Evolutionary conservation across 2,797 vertebrate species (phyloP).

Genomic region (Pseudochaenichthys georgianus): DNA sequence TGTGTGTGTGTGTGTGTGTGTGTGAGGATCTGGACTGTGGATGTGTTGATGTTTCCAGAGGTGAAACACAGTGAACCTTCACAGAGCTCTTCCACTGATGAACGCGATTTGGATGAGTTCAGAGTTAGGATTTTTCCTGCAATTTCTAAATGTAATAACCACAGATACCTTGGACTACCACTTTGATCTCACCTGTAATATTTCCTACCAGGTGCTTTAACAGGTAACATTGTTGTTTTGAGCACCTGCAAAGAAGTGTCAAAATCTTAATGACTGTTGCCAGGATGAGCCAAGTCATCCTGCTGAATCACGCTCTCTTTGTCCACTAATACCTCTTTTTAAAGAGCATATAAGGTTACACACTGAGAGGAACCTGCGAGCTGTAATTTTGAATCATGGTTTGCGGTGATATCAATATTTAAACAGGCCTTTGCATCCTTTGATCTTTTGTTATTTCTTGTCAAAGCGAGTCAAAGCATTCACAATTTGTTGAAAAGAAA

Average conservation of each 20-base stretch:
- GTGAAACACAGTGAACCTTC: slow-evolving; percentile 69
- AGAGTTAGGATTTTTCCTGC: slow-evolving; percentile 20
- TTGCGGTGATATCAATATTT: slow-evolving; percentile 66
- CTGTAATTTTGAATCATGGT: slow-evolving; percentile 38
- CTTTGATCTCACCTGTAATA: slow-evolving; percentile 69
- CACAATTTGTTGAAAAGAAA: slow-evolving; percentile 25
- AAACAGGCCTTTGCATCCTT: slow-evolving; percentile 49
- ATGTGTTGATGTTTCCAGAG: slow-evolving; percentile 76
- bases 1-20: background rate
- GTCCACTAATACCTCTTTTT: slow-evolving; percentile 41
- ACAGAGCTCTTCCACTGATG: slow-evolving; percentile 55
- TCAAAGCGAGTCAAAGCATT: slow-evolving; percentile 25
- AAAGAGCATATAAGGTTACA: slow-evolving; percentile 40
- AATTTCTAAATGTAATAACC: slow-evolving; percentile 58
- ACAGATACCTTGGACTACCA: slow-evolving; percentile 29
- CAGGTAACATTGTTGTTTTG: slow-evolving; percentile 43
- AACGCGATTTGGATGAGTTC: slow-evolving; percentile 50
- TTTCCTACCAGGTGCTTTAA: slow-evolving; percentile 64
- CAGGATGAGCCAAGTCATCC: slow-evolving; percentile 55
- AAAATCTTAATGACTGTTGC: slow-evolving; percentile 40
- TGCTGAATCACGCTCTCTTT: slow-evolving; percentile 58
- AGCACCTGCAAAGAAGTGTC: slow-evolving; percentile 75
- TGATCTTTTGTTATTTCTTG: slow-evolving; percentile 59
- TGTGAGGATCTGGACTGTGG: slow-evolving; percentile 46
- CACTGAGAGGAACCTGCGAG: slow-evolving; percentile 39